Percentiles rank a stretch among this genome's conserved stretches.
phyloP scores from a whole-genome alignment of 2,797 vertebrate species.

The Hyperoplus lanceolatus region DNA sequence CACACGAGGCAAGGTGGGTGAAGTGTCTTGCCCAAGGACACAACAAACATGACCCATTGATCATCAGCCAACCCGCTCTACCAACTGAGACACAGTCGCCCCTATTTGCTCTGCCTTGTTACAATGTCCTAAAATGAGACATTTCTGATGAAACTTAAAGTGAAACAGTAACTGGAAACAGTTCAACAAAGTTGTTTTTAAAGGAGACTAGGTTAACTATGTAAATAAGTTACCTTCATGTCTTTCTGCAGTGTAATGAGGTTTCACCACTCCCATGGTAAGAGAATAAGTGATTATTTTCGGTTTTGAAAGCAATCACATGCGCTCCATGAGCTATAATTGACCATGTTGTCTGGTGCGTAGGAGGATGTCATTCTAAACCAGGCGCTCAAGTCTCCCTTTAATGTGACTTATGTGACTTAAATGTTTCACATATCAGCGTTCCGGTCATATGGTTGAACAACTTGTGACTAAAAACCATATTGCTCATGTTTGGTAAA shows the following conservation, averaged over 20 bases:
- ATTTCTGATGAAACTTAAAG: background rate
- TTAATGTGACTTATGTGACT: slow-evolving; percentile 25
- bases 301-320: slow-evolving; percentile 59
- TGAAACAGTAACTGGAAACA: background rate
- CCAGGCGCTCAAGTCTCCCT: slow-evolving; percentile 7
- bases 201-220: background rate
- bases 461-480: slow-evolving; percentile 68
- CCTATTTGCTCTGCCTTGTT: background rate
- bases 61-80: too few relatives aligned
- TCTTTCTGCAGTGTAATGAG: background rate
- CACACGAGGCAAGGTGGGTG: too few relatives aligned
- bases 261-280: background rate
- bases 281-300: slow-evolving; percentile 31
- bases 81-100: too few relatives aligned
- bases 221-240: background rate
- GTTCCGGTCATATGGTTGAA: slow-evolving; percentile 65
- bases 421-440: slow-evolving; percentile 21
- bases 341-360: slow-evolving; percentile 13
- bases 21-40: too few relatives aligned
- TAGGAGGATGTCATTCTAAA: slow-evolving; percentile 55
- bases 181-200: background rate
- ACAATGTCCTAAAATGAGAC: background rate
- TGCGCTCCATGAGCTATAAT: slow-evolving; percentile 51
- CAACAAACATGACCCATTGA: too few relatives aligned
- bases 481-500: slow-evolving; percentile 18